phyloP scores from a whole-genome alignment of 2,113 vertebrate genomes.

The Pelecanoides urinatrix region DNA sequence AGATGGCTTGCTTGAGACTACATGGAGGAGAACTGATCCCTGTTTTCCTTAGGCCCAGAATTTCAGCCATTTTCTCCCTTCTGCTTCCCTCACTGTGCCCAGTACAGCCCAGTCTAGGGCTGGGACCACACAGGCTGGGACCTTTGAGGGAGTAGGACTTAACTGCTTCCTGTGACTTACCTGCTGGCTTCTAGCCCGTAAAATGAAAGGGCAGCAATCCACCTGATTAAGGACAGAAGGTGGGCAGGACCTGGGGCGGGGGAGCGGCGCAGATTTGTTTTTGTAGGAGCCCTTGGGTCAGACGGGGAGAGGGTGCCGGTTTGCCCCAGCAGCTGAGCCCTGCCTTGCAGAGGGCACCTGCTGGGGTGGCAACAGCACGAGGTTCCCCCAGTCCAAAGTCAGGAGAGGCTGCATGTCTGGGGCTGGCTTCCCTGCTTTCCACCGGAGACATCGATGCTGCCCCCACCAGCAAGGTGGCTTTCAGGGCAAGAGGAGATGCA shows the following conservation, averaged over 20 bases:
- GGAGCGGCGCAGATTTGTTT: neutral
- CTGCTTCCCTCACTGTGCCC: neutral
- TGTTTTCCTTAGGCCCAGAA: neutral
- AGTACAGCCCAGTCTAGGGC: neutral
- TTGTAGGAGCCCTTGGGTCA: neutral
- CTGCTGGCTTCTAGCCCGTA: neutral
- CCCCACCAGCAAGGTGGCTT: neutral
- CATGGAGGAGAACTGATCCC: neutral
- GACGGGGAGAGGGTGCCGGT: accelerated
- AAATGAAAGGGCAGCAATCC: neutral
- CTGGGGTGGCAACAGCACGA: accelerated
- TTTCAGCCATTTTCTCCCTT: neutral
- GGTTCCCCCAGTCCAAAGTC: neutral
- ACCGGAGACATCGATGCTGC: accelerated
- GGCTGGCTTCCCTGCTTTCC: neutral
- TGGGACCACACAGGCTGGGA: neutral
- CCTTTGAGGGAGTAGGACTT: neutral
- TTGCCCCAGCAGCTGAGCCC: neutral
- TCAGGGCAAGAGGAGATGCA: neutral
- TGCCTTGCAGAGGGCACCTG: neutral
- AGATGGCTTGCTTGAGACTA: neutral
- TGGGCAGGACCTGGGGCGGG: neutral
- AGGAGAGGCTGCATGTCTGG: neutral
- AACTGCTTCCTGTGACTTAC: neutral
- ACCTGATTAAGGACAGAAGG: neutral